These are phyloP conservation scores for Peromyscus polionotus DNA, from an alignment of 2,113 vertebrate species.

Conservation along the genomic window DNA sequence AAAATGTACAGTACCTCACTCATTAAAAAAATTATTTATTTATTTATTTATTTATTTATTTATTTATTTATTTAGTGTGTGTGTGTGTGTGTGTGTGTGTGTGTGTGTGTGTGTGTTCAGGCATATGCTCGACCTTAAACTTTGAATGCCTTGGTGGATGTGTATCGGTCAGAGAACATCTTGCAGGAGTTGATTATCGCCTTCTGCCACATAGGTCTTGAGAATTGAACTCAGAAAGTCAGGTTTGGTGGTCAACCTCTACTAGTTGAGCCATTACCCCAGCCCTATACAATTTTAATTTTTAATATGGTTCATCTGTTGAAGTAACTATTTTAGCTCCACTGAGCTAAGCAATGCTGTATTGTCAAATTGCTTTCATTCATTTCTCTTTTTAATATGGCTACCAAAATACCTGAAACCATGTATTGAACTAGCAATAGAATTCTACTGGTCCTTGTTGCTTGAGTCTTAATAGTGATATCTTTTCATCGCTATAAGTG, in stretches of 20 bases:
- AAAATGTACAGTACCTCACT: constrained; percentile 9
- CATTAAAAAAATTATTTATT: not conserved
- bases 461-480: not conserved
- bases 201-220: not conserved
- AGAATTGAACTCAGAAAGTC: not conserved
- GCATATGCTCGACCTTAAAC: not conserved
- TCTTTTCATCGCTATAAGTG: constrained; percentile 2
- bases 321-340: constrained; percentile 26
- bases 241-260: not conserved
- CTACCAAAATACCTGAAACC: not conserved
- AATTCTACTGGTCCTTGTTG: not conserved
- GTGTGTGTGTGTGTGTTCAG: not conserved
- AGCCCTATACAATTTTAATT: not conserved
- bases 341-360: not conserved
- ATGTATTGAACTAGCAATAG: not conserved
- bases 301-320: not conserved
- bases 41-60: not conserved
- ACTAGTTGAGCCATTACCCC: not conserved
- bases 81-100: not conserved
- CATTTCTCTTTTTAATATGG: constrained; percentile 16
- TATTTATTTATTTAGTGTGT: not conserved
- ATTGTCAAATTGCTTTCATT: constrained; percentile 17
- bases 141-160: not conserved
- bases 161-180: not conserved
- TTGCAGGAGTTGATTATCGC: not conserved